Evolutionary conservation across 2,113 vertebrate genomes (phyloP).

Genomic region (Myanophis thanlyinensis): DNA sequence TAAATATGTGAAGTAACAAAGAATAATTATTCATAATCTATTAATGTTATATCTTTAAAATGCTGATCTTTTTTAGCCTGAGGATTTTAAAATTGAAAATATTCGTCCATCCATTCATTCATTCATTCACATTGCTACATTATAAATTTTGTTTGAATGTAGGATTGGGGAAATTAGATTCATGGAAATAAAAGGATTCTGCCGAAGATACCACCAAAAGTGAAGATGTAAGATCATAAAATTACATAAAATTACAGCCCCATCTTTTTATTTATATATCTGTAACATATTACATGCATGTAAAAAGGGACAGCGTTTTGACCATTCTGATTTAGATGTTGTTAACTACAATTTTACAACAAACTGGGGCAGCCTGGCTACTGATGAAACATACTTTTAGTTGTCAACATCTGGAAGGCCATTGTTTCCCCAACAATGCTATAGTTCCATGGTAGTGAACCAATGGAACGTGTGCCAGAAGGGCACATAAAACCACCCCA

Average conservation of each 20-base stretch:
- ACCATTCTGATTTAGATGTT: background rate
- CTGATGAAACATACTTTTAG: background rate
- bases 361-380: background rate
- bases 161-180: background rate
- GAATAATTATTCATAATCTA: background rate
- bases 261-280: background rate
- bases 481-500: too few species aligned
- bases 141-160: background rate
- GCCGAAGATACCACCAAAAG: background rate
- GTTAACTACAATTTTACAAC: background rate
- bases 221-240: background rate
- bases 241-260: background rate
- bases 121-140: background rate
- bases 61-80: background rate
- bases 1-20: background rate
- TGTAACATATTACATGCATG: background rate
- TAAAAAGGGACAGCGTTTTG: background rate
- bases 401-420: background rate
- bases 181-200: background rate
- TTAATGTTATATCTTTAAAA: background rate
- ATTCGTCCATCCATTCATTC: background rate
- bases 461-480: too few species aligned
- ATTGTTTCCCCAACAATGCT: background rate
- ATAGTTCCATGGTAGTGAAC: too few species aligned
- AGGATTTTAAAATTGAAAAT: background rate